Percentiles rank a stretch among this genome's conserved stretches.
These are phyloP conservation scores for Trididemnum nubilum DNA, from an alignment of 23 tunicate genomes.

Conservation along the genomic window DNA sequence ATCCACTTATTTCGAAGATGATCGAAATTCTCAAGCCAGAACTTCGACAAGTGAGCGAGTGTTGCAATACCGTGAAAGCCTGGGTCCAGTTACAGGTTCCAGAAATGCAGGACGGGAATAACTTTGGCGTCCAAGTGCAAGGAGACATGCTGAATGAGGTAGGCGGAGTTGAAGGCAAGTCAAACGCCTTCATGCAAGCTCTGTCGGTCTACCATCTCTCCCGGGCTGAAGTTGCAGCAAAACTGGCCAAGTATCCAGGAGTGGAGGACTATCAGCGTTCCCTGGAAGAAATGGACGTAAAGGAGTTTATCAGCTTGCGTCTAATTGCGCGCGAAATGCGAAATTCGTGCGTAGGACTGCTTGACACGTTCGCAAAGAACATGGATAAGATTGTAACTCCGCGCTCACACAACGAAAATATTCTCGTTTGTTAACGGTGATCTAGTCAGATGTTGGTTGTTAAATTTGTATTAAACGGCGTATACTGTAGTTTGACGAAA, in stretches of 20 bases:
- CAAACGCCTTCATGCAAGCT: constrained; percentile 61
- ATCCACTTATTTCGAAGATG: constrained; percentile 57
- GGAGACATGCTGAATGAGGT: constrained; percentile 85
- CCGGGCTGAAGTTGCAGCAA: constrained; percentile 81
- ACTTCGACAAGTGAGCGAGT: constrained; percentile 59
- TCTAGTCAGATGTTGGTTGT: not conserved
- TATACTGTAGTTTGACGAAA: no score
- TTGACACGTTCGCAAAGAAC: constrained; percentile 77
- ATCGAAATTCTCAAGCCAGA: constrained; percentile 70
- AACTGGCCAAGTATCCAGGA: constrained; percentile 60
- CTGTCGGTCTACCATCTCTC: constrained; percentile 82
- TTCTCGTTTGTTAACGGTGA: constrained; percentile 52
- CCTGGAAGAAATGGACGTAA: constrained; percentile 82
- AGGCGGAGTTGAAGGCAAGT: constrained; percentile 58
- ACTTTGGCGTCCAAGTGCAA: constrained; percentile 96
- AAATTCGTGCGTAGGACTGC: constrained; percentile 68
- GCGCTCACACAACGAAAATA: constrained; percentile 63
- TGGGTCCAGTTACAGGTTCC: constrained; percentile 94
- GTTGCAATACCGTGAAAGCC: constrained; percentile 82
- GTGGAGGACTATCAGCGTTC: constrained; percentile 61
- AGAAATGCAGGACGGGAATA: constrained; percentile 94
- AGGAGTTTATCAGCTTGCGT: constrained; percentile 78
- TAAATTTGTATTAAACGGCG: no score
- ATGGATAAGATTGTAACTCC: constrained; percentile 88
- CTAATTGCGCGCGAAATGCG: constrained; percentile 73